Evolutionary conservation across 2,888 invertebrate species (phyloP), one percentile per base, ranked within the genome.

Genomic region (Nezara viridula): DNA sequence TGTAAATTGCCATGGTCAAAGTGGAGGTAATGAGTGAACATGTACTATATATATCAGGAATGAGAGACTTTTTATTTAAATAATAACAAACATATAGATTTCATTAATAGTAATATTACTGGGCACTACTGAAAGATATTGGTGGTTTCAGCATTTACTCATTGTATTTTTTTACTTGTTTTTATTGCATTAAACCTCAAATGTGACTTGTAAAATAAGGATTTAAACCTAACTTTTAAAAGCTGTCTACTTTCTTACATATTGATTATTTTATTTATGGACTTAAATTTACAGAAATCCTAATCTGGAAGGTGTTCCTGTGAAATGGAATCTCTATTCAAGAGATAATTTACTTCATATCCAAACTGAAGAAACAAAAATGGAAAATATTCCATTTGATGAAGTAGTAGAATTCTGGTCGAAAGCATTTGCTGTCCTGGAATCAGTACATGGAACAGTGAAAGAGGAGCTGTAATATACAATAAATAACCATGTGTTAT

Each of bases 321-420:
- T 81, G 14, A 44, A 40, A 47, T 81, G 81, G 81, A 81, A 44
- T n/a, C 81, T 2, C 24, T 81, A n/a, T 81, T 81, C 81, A n/a
- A n/a, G n/a, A 32, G 44, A 81, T 16, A 81, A 81, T 81, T 81
- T 81, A 4, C 86, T 86, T 50, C 47, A 86, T 40, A 86, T 86
- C 52, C 32, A 40, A 52, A 86, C 86, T 16, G 50, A 86, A 49
- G 86, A 40, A 19, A 49, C 50, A 32, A 50, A 86, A 32, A 50
- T 50, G 50, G 55, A 86, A 55, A 55, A 52, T 10, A n/a, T 52
- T 40, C 27, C 37, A 47, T 37, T 86, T 16, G 55, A 86, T 32
- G 55, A 86, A 47, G 21, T 50, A 55, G n/a, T 3, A 2, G 86
- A 86, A 27, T 86, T 86, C 86, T 86, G 86, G 86, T n/a, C 50